These are phyloP conservation scores for Papilio protenor DNA, from an alignment of 2,888 invertebrate genomes.

Conservation along the genomic window DNA sequence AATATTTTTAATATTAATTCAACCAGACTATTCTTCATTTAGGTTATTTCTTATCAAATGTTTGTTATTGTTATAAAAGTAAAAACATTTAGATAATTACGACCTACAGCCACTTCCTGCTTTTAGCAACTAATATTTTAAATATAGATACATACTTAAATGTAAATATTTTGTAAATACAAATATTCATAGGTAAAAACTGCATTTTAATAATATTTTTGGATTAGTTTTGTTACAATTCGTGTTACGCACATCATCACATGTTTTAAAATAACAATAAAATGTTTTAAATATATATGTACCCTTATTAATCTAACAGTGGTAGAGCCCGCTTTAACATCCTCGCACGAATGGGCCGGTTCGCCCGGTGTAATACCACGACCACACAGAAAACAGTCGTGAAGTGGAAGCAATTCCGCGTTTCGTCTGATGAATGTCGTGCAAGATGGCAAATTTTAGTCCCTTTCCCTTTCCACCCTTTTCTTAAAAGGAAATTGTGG, in stretches of 20 bases:
- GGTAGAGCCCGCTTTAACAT: too few species aligned
- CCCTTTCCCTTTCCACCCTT: too few species aligned
- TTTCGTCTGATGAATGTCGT: too few species aligned
- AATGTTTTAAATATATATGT: neutral
- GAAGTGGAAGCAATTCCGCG: too few species aligned
- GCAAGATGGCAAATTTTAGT: too few species aligned
- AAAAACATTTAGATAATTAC: slow-evolving; percentile 32
- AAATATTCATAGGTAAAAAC: slow-evolving; percentile 19
- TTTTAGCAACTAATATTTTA: slow-evolving; percentile 10
- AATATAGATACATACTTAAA: slow-evolving; percentile 20
- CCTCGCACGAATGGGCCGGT: too few species aligned
- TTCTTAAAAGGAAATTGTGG: too few species aligned
- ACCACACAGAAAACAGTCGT: too few species aligned
- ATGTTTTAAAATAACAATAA: neutral
- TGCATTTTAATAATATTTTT: slow-evolving; percentile 32
- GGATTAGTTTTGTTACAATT: slow-evolving; percentile 27
- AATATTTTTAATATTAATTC: neutral
- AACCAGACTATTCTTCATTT: neutral
- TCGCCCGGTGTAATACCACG: too few species aligned
- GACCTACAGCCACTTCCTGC: slow-evolving; percentile 36
- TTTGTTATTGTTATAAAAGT: slow-evolving; percentile 21
- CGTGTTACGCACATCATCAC: slow-evolving; percentile 29
- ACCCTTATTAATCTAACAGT: neutral
- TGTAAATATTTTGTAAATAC: slow-evolving; percentile 44
- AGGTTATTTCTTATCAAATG: slow-evolving; percentile 17